Conservation (phyloP, 2,797 vertebrate genomes). For the Mallotus villosus region DNA sequence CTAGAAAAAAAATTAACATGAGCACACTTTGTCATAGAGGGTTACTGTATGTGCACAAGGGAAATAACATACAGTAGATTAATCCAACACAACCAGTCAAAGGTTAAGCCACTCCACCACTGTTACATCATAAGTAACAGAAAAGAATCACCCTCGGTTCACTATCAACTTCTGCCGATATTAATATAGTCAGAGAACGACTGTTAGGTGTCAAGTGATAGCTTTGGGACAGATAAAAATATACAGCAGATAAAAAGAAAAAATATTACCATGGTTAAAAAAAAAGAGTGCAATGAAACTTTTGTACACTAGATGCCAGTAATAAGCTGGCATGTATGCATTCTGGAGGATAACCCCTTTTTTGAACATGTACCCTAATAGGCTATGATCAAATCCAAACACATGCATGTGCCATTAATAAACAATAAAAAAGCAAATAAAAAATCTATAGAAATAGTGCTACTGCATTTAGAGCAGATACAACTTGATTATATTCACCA, state of each 20-base stretch:
- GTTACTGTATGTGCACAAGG: constrained; percentile 1
- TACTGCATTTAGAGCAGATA: too few species aligned
- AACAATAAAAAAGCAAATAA: too few species aligned
- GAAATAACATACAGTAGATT: not conserved
- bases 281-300: constrained; percentile 2
- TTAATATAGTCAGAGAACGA: not conserved
- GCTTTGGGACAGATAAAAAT: not conserved
- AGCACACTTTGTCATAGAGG: constrained; percentile 6
- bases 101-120: constrained; percentile 9
- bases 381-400: not conserved
- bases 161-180: not conserved
- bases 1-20: not conserved
- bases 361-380: not conserved
- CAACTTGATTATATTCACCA: too few species aligned
- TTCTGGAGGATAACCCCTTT: not conserved
- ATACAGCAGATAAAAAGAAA: not conserved
- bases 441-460: too few species aligned
- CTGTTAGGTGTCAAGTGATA: not conserved
- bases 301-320: constrained; percentile 37
- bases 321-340: constrained; percentile 9
- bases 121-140: not conserved
- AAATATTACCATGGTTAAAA: not conserved
- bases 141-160: not conserved
- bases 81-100: constrained; percentile 2
- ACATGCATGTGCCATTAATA: too few species aligned